Evolutionary conservation across 2,797 vertebrate species (phyloP).

Genomic region (Rhinoraja longicauda): DNA sequence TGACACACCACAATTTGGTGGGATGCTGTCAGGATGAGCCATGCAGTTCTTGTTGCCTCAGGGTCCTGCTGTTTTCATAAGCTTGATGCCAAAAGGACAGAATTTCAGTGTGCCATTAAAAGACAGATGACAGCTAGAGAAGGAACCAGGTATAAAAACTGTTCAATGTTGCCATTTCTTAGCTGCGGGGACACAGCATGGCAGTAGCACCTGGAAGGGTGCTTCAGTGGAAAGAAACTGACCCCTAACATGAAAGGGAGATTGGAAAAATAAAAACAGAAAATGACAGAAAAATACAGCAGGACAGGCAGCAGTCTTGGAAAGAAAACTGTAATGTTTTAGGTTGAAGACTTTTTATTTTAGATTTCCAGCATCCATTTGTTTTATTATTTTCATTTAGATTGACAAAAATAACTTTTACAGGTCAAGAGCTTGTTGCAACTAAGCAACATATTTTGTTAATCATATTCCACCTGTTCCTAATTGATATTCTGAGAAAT

Average conservation of each 20-base stretch:
- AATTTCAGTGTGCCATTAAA: neutral
- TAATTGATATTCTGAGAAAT: neutral
- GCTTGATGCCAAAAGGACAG: neutral
- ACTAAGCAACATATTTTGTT: neutral
- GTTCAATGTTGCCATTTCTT: neutral
- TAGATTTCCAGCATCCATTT: too few species aligned
- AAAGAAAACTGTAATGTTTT: too few species aligned
- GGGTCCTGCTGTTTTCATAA: neutral
- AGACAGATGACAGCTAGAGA: neutral
- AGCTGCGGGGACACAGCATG: neutral
- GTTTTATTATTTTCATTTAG: too few species aligned
- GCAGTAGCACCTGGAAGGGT: neutral
- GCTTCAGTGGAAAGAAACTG: neutral
- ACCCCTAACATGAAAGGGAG: too few species aligned
- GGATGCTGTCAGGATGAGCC: too few species aligned
- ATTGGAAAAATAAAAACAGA: too few species aligned
- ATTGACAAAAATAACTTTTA: neutral
- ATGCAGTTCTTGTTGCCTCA: neutral
- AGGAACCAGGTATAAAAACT: neutral
- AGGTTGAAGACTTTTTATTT: too few species aligned
- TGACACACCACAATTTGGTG: too few species aligned
- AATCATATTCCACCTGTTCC: neutral
- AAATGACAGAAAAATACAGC: too few species aligned
- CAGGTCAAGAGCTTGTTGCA: neutral
- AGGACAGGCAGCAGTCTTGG: too few species aligned